Evolutionary conservation across 2,113 vertebrate genomes (phyloP), one percentile per base, ranked within the genome.

Genomic region (Acanthochromis polyacanthus): DNA sequence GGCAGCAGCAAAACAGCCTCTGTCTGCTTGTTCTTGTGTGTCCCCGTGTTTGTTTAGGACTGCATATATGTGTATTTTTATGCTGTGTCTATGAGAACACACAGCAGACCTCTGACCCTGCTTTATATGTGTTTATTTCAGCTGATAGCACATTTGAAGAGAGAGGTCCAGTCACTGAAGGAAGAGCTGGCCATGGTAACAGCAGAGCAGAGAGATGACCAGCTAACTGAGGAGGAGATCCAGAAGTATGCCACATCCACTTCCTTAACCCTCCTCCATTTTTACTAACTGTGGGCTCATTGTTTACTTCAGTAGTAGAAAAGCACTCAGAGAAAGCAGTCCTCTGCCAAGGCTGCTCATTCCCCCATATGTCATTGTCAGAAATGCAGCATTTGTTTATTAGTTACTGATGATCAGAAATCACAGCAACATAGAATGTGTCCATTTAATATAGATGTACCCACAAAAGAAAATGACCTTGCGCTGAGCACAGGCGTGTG

Each of bases 161-260:
- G 94, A 70, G 97, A 99, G 90, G 90, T 97, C 79, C 95, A 96
- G 82, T 93, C 92, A 15, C 88, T 99, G 88, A 98, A 95, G 88
- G 95, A 96, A 62, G 96, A 99, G 83, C 93, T 99, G 82, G 89
- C 88, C 0, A 64, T 99, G 81, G 84, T 96, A 81, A 97, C 96
- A 0, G 97, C 97, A 64, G 91, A 96, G 83, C 92, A 88, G 86
- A 95, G 95, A 87, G 91, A 90, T 0, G 95, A 96, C 64, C 91
- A 89, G 2, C 96, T 99, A 48, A 95, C 94, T 22, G 87, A 88
- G 48, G 96, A 95, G 16, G 97, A 99, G 61, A 92, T 94, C 43
- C 88, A 94, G 23, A 94, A 90, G 98, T 99, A 96, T 80, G 93
- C 53, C 38, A 45, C 22, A 10, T 71, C 32, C 17, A 11, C 20